Conservation (phyloP, 2,888 invertebrate genomes). For the Meteorus cinctellus region DNA sequence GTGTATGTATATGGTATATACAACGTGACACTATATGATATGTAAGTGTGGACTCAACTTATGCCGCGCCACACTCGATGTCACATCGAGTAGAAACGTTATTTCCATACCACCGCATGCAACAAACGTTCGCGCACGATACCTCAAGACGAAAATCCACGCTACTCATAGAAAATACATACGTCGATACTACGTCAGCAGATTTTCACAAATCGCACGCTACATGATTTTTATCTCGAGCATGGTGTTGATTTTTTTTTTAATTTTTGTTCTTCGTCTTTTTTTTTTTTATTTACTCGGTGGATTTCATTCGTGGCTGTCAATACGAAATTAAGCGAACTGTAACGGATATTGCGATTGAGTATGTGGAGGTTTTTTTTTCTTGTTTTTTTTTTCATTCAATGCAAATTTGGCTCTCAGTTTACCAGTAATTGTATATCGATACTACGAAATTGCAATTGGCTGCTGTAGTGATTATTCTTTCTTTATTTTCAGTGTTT, state of each 20-base stretch:
- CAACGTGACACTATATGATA: background rate
- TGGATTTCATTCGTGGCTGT: background rate
- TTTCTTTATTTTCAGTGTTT: constrained; percentile 20
- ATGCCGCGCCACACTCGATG: constrained; percentile 15
- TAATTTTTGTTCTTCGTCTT: background rate
- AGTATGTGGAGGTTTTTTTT: background rate
- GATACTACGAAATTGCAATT: constrained; percentile 26
- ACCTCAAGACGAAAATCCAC: constrained; percentile 2
- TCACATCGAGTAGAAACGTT: constrained; percentile 31
- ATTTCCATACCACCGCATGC: constrained; percentile 36
- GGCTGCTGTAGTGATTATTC: background rate
- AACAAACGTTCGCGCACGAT: constrained; percentile 1
- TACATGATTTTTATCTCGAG: constrained; percentile 3
- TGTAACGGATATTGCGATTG: background rate
- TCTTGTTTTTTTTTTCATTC: background rate
- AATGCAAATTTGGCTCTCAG: background rate
- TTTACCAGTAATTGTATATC: background rate
- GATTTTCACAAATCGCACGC: constrained; percentile 17
- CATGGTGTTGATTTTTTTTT: background rate
- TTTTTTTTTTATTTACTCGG: background rate
- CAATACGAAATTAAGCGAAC: constrained; percentile 16
- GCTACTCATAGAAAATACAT: background rate
- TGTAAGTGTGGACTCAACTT: constrained; percentile 10
- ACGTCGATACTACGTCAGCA: constrained; percentile 15
- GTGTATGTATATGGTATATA: background rate